Evolutionary conservation across 1,140 invertebrate genomes (phyloP), one percentile per base, ranked within the genome.

Genomic region (Nasonia giraulti): DNA sequence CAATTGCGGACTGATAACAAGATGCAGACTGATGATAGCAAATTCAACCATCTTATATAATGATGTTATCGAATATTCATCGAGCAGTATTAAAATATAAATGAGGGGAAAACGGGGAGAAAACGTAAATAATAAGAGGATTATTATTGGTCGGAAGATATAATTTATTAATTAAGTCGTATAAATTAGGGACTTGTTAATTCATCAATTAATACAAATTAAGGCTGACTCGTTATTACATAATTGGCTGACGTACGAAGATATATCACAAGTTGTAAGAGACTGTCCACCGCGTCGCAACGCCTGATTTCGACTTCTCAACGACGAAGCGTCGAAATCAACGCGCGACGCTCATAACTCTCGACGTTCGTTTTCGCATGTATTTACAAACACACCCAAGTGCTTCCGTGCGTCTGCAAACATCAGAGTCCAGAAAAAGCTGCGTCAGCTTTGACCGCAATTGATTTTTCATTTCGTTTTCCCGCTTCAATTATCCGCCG

Each of bases 261-360:
- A 76, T 85, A 82, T 85, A 85, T 85, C 84, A 85, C 84, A 85
- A 77, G 71, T 81, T 81, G 17, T 77, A 82, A 82, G 79, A 71
- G 79, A 85, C 79, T 80, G 78, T 37, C 73, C 37, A 17, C 71
- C 50, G 31, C 40, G 62, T 69, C 31, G 62, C 66, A 69, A 55
- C 6, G 17, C 17, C 14, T 2, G 14, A 17, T 62, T 62, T 7
- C 17, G 55, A n/a, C 17, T 20, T 62, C 1, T 62, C 55, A 62
- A 62, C 55, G 55, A 6, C 17, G 27, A 27, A 27, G 5, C 55
- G 10, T 14, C 17, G 40, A 76, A 76, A 75, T 14, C 47, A 6
- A 73, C 27, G 27, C 69, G 20, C 14, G 23, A 62, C 23, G 50
- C 55, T 40, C 62, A 17, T 31, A 37, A 33, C 11, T 40, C 17